A percentile compares a stretch with the other conserved stretches of the same genome.
Conservation (phyloP, 92 coral and sea anemone species). For the Zoanthus sociatus region DNA sequence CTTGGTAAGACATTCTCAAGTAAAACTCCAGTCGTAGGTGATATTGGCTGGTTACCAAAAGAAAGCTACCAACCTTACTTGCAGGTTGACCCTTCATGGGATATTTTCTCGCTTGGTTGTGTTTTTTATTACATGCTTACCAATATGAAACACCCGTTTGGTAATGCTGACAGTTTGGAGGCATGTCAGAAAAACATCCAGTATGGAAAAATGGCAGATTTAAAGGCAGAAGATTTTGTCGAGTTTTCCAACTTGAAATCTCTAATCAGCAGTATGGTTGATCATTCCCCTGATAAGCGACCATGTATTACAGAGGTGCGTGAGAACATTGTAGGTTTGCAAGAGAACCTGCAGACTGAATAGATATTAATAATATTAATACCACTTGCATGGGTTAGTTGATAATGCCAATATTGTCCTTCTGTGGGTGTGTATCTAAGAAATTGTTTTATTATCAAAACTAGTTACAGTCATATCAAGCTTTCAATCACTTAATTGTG, state of each 20-base stretch:
- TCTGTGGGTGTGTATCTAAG: too few species aligned
- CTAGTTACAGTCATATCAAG: too few species aligned
- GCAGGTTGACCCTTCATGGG: neutral
- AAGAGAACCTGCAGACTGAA: neutral
- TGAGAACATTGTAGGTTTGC: neutral
- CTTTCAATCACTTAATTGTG: too few species aligned
- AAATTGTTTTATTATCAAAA: too few species aligned
- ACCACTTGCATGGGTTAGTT: too few species aligned
- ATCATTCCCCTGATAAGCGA: slow-evolving; percentile 9
- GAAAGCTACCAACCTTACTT: slow-evolving; percentile 21
- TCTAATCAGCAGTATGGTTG: slow-evolving; percentile 4
- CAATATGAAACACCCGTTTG: slow-evolving; percentile 43
- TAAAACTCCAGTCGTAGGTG: slow-evolving; percentile 17
- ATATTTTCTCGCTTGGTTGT: slow-evolving; percentile 46
- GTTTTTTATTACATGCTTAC: slow-evolving; percentile 36
- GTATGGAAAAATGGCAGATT: neutral
- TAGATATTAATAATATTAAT: too few species aligned
- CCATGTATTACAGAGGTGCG: slow-evolving; percentile 9
- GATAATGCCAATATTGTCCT: too few species aligned
- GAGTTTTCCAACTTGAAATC: neutral
- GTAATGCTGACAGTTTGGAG: neutral
- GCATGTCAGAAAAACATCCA: slow-evolving; percentile 33
- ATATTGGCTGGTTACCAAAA: slow-evolving; percentile 28
- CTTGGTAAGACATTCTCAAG: slow-evolving; percentile 32
- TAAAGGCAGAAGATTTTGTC: slow-evolving; percentile 1